A percentile compares a stretch with the other conserved stretches of the same genome.
phyloP scores from a whole-genome alignment of 2,888 invertebrate genomes.

The Drosophila gaucha region DNA sequence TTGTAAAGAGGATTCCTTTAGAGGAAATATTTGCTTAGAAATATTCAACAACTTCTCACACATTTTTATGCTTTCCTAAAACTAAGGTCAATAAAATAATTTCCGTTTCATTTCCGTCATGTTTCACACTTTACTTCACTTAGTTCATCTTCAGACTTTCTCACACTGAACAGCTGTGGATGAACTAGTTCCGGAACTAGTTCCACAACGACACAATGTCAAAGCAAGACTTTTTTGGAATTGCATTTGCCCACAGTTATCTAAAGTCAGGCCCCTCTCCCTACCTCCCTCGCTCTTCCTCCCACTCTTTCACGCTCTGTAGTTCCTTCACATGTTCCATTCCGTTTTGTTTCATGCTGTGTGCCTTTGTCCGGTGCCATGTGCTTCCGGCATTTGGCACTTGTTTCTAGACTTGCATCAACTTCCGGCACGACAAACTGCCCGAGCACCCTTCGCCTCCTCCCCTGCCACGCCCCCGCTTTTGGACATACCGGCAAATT shows the following conservation, averaged over 20 bases:
- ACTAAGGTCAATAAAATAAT: too few species aligned
- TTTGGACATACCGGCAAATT: slow-evolving; percentile 74
- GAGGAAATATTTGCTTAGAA: too few species aligned
- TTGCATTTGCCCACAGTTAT: slow-evolving; percentile 58
- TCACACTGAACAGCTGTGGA: too few species aligned
- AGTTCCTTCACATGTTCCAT: background rate
- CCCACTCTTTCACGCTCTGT: background rate
- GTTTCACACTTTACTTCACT: background rate
- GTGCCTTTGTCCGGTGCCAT: slow-evolving; percentile 38
- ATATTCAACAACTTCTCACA: too few species aligned
- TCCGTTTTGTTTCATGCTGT: slow-evolving; percentile 28
- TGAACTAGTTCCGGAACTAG: slow-evolving; percentile 8
- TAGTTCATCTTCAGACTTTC: too few species aligned
- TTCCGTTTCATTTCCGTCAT: background rate
- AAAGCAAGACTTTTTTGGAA: slow-evolving; percentile 21
- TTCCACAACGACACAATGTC: background rate
- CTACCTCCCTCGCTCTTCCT: background rate
- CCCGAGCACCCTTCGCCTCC: slow-evolving; percentile 1
- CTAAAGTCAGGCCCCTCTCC: background rate
- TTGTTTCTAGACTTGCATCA: slow-evolving; percentile 79
- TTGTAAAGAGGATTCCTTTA: too few species aligned
- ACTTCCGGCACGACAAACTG: slow-evolving; percentile 61
- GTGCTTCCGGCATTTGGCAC: slow-evolving; percentile 77
- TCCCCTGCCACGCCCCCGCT: background rate
- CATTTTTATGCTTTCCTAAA: too few species aligned